phyloP scores from a whole-genome alignment of 1,140 invertebrate genomes.

The Caligus rogercresseyi region DNA sequence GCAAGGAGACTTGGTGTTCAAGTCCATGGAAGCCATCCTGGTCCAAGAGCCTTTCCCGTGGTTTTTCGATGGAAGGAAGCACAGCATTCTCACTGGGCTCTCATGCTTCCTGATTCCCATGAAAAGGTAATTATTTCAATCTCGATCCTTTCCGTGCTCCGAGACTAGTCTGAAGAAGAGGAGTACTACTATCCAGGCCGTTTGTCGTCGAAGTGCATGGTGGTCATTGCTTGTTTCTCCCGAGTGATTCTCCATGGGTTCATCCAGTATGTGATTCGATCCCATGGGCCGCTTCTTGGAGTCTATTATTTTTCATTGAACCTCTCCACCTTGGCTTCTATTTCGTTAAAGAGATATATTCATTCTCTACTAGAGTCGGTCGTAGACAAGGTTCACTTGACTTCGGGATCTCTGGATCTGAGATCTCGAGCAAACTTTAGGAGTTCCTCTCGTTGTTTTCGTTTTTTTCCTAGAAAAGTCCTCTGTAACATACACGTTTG shows the following conservation, averaged over 20 bases:
- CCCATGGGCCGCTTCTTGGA: background rate
- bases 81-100: background rate
- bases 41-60: background rate
- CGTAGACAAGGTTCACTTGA: slow-evolving; percentile 4
- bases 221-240: background rate
- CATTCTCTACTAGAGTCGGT: slow-evolving; percentile 17
- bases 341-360: slow-evolving; percentile 15
- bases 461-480: slow-evolving; percentile 16
- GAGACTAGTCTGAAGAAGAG: background rate
- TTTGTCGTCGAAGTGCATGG: background rate
- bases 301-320: slow-evolving; percentile 11
- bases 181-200: background rate
- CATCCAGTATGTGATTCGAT: background rate
- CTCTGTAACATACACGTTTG: slow-evolving; percentile 18
- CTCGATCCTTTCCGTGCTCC: background rate
- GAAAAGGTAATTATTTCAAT: background rate
- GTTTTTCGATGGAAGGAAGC: background rate
- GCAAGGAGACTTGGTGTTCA: background rate
- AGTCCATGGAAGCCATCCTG: background rate
- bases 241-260: background rate
- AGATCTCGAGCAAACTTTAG: slow-evolving; percentile 15
- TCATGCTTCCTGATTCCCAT: background rate
- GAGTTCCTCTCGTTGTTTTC: slow-evolving; percentile 18
- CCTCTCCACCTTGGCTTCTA: slow-evolving; percentile 17
- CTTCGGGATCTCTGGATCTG: background rate